Conservation (phyloP, 2,113 vertebrate genomes). For the Tragulus kanchil region DNA sequence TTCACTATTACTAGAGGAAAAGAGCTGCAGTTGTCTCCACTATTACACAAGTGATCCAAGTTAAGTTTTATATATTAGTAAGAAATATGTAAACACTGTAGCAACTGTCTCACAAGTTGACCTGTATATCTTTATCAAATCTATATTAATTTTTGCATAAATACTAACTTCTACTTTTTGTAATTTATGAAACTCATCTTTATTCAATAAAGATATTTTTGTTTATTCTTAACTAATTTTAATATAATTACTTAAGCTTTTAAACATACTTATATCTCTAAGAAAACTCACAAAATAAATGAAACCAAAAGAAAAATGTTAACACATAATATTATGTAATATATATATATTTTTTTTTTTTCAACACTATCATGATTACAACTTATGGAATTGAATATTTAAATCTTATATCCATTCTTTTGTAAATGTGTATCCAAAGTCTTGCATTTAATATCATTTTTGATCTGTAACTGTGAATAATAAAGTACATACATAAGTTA, state of each 20-base stretch:
- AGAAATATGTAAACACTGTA: background rate
- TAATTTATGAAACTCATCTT: background rate
- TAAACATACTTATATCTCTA: background rate
- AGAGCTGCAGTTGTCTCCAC: background rate
- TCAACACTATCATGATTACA: background rate
- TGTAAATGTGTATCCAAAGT: background rate
- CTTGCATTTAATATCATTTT: background rate
- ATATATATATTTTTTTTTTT: background rate
- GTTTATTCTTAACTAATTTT: background rate
- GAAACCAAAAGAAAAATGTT: background rate
- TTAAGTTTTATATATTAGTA: background rate
- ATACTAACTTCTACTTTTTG: background rate
- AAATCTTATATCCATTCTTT: background rate
- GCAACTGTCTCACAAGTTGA: background rate
- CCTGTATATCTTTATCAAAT: background rate
- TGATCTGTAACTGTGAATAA: background rate
- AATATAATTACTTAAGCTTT: background rate
- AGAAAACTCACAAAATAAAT: background rate
- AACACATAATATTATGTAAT: background rate
- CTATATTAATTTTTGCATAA: background rate
- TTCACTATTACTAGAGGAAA: slow-evolving; percentile 11
- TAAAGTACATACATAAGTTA: background rate
- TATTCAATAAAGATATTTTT: background rate
- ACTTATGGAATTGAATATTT: background rate
- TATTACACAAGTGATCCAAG: background rate